Evolutionary conservation across 2,888 invertebrate genomes (phyloP).

Genomic region (Pecten maximus): DNA sequence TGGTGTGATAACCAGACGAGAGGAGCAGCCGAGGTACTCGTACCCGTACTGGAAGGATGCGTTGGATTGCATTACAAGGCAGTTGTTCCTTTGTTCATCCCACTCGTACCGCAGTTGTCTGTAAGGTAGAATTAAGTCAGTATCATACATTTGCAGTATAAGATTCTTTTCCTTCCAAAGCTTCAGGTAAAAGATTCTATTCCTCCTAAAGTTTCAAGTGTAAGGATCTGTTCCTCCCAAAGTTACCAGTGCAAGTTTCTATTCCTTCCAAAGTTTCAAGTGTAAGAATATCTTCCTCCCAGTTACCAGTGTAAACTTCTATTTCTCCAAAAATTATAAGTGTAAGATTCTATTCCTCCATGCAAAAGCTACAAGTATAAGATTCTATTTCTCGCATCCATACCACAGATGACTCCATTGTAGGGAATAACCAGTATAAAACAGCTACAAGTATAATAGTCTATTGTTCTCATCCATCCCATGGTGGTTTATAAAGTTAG

Average conservation of each 20-base stretch:
- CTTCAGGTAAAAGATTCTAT: background rate
- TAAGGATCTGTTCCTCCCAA: background rate
- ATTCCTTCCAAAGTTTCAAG: background rate
- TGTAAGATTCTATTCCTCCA: background rate
- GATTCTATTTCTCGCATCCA: background rate
- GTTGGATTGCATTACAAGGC: conserved; percentile 81
- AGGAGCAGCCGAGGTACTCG: conserved; percentile 82
- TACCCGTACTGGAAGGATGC: conserved; percentile 81
- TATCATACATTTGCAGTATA: background rate
- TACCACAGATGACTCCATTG: background rate
- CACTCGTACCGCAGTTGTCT: conserved; percentile 82
- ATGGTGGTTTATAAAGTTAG: no score
- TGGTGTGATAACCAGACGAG: conserved; percentile 81
- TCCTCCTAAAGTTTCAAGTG: background rate
- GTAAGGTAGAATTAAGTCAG: conserved; percentile 46
- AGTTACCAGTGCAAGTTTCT: background rate
- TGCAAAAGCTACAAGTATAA: background rate
- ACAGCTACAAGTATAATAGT: no score
- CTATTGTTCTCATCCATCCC: no score
- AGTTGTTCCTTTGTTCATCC: conserved; percentile 81
- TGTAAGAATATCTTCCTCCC: background rate
- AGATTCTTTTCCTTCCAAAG: background rate
- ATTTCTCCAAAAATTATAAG: background rate
- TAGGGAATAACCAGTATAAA: no score
- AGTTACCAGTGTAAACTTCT: background rate